Percentiles rank a stretch among this genome's conserved stretches.
Conservation (phyloP, 2,797 vertebrate genomes). For the Peromyscus eremicus region DNA sequence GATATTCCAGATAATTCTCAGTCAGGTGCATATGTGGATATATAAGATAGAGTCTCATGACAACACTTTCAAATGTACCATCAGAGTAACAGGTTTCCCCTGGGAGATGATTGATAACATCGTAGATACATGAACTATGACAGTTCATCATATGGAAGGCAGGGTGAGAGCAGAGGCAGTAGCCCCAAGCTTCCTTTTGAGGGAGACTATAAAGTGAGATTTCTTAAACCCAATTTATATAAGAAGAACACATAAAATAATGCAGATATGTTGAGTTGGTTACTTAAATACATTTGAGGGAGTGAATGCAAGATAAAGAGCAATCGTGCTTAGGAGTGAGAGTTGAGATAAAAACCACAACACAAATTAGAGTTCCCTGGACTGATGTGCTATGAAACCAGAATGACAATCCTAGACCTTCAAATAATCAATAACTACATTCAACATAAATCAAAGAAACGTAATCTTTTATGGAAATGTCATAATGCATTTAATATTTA, state of each 20-base stretch:
- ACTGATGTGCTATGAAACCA: neutral
- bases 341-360: neutral
- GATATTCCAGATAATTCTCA: neutral
- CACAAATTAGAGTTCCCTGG: neutral
- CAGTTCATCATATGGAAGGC: neutral
- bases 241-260: neutral
- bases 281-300: neutral
- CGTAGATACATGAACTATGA: neutral
- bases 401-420: neutral
- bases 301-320: neutral
- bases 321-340: neutral
- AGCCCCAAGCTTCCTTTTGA: neutral
- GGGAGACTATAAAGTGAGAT: neutral
- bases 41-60: neutral
- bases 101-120: neutral
- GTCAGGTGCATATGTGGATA: neutral
- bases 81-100: neutral
- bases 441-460: neutral
- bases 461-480: neutral
- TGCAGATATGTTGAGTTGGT: neutral
- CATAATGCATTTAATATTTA: constrained; percentile 1
- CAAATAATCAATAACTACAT: constrained; percentile 16
- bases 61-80: neutral
- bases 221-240: constrained; percentile 21
- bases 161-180: neutral